These are phyloP conservation scores for Macrosoma leucophasiata DNA, from an alignment of 2,888 invertebrate genomes.

Conservation along the genomic window DNA sequence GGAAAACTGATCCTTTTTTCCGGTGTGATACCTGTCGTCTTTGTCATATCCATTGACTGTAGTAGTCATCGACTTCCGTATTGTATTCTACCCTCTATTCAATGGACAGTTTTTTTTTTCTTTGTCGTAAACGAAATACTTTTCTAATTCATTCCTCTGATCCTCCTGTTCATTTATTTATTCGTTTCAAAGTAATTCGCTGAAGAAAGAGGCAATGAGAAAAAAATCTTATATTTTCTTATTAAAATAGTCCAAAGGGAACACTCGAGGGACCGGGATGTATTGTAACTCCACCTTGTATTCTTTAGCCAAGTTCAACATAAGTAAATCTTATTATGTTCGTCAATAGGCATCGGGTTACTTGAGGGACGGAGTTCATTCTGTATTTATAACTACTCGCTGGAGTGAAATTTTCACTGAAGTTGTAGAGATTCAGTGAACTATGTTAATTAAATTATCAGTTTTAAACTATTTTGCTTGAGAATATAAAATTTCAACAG, in stretches of 20 bases:
- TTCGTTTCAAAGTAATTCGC: conserved; percentile 66
- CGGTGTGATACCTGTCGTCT: conserved; percentile 58
- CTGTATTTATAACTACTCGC: conserved; percentile 49
- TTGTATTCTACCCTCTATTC: conserved; percentile 60
- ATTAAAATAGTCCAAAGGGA: conserved; percentile 68
- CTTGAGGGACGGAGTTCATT: conserved; percentile 51
- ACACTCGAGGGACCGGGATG: conserved; percentile 42
- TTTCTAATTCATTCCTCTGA: conserved; percentile 68
- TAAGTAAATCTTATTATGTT: conserved; percentile 66
- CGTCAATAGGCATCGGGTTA: conserved; percentile 61
- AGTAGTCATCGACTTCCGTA: conserved; percentile 48
- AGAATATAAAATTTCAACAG: too few species aligned
- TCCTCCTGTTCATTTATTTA: conserved; percentile 64
- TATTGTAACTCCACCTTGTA: conserved; percentile 68
- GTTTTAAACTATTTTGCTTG: too few species aligned
- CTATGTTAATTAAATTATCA: too few species aligned
- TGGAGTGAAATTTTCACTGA: conserved; percentile 25
- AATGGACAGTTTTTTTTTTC: conserved; percentile 66
- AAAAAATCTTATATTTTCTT: conserved; percentile 51
- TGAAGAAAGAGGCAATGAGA: conserved; percentile 46
- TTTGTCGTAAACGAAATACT: conserved; percentile 64
- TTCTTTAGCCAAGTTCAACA: conserved; percentile 51
- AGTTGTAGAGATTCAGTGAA: too few species aligned
- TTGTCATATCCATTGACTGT: conserved; percentile 45
- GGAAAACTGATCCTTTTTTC: conserved; percentile 67